Base-by-base conservation (phyloP, 2,113 vertebrate genomes). In the Noturus placidus region DNA sequence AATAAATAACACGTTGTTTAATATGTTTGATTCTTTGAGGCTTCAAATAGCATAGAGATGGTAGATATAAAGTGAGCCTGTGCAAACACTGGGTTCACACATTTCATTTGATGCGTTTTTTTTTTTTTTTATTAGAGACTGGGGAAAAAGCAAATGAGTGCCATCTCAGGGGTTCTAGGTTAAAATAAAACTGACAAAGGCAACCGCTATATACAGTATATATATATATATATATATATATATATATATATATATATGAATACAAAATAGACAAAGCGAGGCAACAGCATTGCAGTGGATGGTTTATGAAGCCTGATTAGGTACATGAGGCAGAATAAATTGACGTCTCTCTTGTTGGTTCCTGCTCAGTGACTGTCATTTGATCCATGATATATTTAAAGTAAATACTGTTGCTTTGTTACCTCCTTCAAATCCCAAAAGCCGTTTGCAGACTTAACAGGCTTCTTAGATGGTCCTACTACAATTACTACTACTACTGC, bases 161-260 rank as follows among this genome's bases (percentile, higher is more conserved):
- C 33, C 35, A 42, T 76, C 84, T 77, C 84, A 85, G 59, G 56
- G 35, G 84, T 27, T 35, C 35, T 11, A 11, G 33, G 35, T 77
- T 72, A 50, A 85, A 77, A 85, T 85, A 76, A 85, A 77, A n/a
- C 84, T 74, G 56, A 85, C 42, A 77, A 46, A 77, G 5, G 20
- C 74, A 77, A 46, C 14, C 38, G 8, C 54, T 22, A 61, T 77
- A 61, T 85, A 30, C 30, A 50, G 27, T n/a, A 27, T 30, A 50
- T 42, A 13, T 13, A 85, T 50, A 77, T 30, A 46, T 11, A 27
- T 50, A 42, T 46, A 27, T 30, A 50, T 42, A 13, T 13, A 85
- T n/a, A 27, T 30, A 50, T 42, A 13, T 13, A 85, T 50, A 77
- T 30, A 46, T 11, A 27, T 50, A 42, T 46, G 35, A 15, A 74